Conservation (phyloP, 1,140 invertebrate genomes). For the Teleopsis dalmanni region DNA sequence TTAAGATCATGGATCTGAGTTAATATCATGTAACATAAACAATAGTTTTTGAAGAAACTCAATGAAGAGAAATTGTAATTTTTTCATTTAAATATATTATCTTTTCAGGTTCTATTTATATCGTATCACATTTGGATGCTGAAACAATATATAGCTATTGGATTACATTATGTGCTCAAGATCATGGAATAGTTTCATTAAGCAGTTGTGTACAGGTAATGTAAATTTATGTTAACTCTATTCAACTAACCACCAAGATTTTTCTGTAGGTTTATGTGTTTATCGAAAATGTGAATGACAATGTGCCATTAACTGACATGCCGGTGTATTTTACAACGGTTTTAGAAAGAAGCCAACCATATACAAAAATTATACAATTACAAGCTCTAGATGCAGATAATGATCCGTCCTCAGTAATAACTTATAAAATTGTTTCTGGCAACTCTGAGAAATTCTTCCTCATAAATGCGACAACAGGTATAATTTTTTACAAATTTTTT, state of each 20-base stretch:
- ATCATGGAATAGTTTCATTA: constrained; percentile 79
- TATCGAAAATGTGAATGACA: constrained; percentile 88
- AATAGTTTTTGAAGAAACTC: too few relatives aligned
- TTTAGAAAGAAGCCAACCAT: constrained; percentile 71
- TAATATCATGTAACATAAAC: too few relatives aligned
- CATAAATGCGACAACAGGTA: constrained; percentile 79
- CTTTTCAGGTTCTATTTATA: constrained; percentile 72
- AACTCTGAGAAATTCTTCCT: constrained; percentile 85
- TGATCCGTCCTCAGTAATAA: constrained; percentile 57
- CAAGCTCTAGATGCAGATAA: constrained; percentile 73
- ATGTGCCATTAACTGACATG: constrained; percentile 75
- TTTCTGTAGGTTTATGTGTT: constrained; percentile 72
- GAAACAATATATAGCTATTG: constrained; percentile 84
- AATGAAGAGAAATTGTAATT: not conserved
- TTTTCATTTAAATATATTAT: constrained; percentile 12
- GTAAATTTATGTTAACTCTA: not conserved
- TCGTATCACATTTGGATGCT: constrained; percentile 74
- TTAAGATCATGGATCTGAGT: too few relatives aligned
- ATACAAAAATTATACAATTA: constrained; percentile 66
- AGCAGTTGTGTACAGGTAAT: constrained; percentile 71
- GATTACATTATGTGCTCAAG: constrained; percentile 87
- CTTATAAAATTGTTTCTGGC: constrained; percentile 78
- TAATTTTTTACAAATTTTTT: too few relatives aligned
- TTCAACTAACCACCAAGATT: constrained; percentile 7
- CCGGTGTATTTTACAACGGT: constrained; percentile 80